Evolutionary conservation across 1,140 invertebrate genomes (phyloP).

Genomic region (Nylanderia fulva): DNA sequence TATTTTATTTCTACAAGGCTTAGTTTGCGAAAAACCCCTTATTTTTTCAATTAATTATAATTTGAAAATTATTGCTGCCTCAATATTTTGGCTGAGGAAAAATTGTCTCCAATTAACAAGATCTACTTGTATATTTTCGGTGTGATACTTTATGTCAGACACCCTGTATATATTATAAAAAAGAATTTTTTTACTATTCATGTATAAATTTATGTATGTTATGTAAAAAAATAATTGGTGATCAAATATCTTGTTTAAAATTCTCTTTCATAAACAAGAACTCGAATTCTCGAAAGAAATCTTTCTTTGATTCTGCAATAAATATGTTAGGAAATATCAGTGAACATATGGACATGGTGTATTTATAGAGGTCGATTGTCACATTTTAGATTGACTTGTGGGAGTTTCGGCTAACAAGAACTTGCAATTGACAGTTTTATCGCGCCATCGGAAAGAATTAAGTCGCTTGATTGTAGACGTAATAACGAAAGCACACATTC

Average conservation of each 20-base stretch:
- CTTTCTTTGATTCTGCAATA: not conserved
- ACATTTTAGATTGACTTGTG: slow-evolving; percentile 32
- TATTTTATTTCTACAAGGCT: no score
- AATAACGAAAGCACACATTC: not conserved
- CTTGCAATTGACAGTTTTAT: slow-evolving; percentile 42
- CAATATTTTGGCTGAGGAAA: no score
- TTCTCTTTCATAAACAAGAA: not conserved
- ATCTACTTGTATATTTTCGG: no score
- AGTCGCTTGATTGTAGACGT: not conserved
- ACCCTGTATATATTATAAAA: no score
- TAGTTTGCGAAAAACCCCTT: no score
- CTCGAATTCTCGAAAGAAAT: not conserved
- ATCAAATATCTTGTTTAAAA: not conserved
- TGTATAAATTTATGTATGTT: no score
- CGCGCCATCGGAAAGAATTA: not conserved
- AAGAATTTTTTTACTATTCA: no score
- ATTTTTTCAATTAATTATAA: no score
- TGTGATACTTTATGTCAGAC: no score
- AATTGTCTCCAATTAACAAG: no score
- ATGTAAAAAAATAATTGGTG: not conserved
- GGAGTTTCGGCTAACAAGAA: slow-evolving; percentile 38
- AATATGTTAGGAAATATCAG: not conserved
- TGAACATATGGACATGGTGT: slow-evolving; percentile 33
- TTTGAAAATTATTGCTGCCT: no score
- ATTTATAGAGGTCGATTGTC: slow-evolving; percentile 31